phyloP scores from a whole-genome alignment of 2,113 vertebrate genomes.

The Sander vitreus region DNA sequence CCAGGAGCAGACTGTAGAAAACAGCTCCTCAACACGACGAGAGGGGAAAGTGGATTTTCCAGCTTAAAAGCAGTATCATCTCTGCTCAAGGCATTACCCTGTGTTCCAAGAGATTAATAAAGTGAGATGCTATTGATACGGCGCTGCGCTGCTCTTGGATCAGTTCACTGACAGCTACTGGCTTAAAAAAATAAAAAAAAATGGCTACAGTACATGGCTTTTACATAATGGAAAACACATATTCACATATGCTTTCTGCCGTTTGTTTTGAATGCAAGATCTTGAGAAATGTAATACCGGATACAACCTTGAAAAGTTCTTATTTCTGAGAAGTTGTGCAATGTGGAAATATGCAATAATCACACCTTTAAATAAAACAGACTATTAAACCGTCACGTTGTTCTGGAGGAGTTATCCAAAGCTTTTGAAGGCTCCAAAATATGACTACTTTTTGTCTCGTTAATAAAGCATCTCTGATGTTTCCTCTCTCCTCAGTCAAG shows the following conservation, averaged over 20 bases:
- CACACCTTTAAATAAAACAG: slow-evolving; percentile 15
- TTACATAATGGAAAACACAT: slow-evolving; percentile 10
- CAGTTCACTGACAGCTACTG: slow-evolving; percentile 57
- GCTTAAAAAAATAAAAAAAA: slow-evolving; percentile 5
- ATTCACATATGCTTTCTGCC: slow-evolving; percentile 17
- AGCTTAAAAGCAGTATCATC: slow-evolving; percentile 80
- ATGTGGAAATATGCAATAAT: slow-evolving; percentile 7
- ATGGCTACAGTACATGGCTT: slow-evolving; percentile 14
- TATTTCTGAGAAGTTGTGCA: not conserved
- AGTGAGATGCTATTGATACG: slow-evolving; percentile 82
- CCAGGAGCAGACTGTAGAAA: slow-evolving; percentile 72
- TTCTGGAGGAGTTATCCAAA: slow-evolving; percentile 27
- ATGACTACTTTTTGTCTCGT: slow-evolving; percentile 30
- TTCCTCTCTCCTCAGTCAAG: slow-evolving; percentile 59
- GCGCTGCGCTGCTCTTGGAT: slow-evolving; percentile 46
- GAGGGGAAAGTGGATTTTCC: slow-evolving; percentile 80
- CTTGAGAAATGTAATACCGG: slow-evolving; percentile 9
- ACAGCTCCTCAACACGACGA: slow-evolving; percentile 60
- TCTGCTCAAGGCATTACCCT: slow-evolving; percentile 78
- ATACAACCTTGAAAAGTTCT: not conserved
- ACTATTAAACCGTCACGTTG: not conserved
- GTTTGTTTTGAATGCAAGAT: slow-evolving; percentile 8
- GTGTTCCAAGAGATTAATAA: slow-evolving; percentile 83
- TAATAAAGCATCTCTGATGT: slow-evolving; percentile 70
- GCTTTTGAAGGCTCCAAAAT: slow-evolving; percentile 29